Base-by-base conservation (phyloP, 2,888 invertebrate species). In the Polydrusus cervinus region DNA sequence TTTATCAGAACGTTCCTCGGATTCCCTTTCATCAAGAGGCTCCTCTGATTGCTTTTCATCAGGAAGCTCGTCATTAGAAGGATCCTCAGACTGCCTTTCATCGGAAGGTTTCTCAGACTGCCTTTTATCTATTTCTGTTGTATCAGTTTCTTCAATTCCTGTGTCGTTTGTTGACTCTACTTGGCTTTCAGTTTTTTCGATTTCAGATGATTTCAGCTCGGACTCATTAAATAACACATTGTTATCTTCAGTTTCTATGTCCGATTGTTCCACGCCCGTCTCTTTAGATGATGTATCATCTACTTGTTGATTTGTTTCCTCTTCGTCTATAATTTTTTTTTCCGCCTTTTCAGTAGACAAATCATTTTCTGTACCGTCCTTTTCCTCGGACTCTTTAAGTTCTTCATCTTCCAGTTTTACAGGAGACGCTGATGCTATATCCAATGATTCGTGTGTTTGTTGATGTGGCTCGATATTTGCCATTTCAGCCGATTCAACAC, bases 331-430 rank as follows among this genome's bases (percentile, higher is more conserved):
- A 9, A n/a, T 43, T 43, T 43, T n/a, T 3, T n/a, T n/a, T 43
- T 1, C 16, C 16, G 47, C 9, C 47, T 47, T 14, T 47, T 16
- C 47, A 16, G 16, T n/a, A 16, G n/a, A 5, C 6, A n/a, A n/a
- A 45, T 45, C 45, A n/a, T 16, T 16, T 47, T 47, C 16, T 47
- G 3, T 9, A 8, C 16, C 7, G 16, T 47, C 47, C n/a, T 47
- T 16, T 16, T 14, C 16, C 13, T 47, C 47, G 1, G 14, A 13
- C 7, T 3, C n/a, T 45, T n/a, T n/a, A 10, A 13, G 14, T 45
- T 47, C 47, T 47, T 47, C 16, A 16, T 9, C 47, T 16, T 47
- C 47, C 14, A n/a, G 16, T 64, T 64, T n/a, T 47, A 49, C 10
- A n/a, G 49, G 25, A 11, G 25, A 40, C 1, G 45, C 0, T 20